Evolutionary conservation across 53 echinoderm and acorn worm genomes (phyloP), one percentile per base, ranked within the genome.

Genomic region (Actinopyga echinites): DNA sequence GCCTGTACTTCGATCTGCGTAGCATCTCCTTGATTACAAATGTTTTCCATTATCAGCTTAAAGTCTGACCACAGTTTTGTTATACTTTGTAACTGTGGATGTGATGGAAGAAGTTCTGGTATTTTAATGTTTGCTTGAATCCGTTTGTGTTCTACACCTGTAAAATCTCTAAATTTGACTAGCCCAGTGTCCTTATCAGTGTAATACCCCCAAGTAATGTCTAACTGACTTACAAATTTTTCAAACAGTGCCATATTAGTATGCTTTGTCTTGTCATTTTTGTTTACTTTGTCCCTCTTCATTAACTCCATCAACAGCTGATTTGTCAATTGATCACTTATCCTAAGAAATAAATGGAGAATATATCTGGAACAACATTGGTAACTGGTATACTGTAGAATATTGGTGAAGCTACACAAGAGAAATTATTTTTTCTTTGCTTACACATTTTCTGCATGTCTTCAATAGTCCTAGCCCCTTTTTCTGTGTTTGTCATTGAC

Each of bases 371-470:
- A 64, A 64, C 64, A 57, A 57, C 58, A 64, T 24, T 29, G 3
- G 15, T 9, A 31, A 64, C 30, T 13, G 64, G 64, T 29, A 64
- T 64, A 12, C 24, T 64, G 3, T 9, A 31, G 30, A 64, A 64
- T 64, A 64, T 26, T 20, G 64, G 64, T 6, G 28, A 24, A 24
- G 64, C 64, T 20, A 29, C 23, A 64, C 64, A 24, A 31, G 64
- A 26, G 12, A 64, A 64, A 64, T 64, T 64, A 64, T 64, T 64
- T 26, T 64, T 64, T 26, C 8, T 64, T 8, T 64, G 64, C 64
- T 64, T n/a, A 3, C 28, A 64, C 29, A 64, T n/a, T 26, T 64
- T 64, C 30, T 64, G 26, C 30, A 64, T 64, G 13, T 3, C 28
- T 4, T 26, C 64, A 64, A 64, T 26, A 64, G 3, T 64, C 8